A percentile compares a stretch with the other conserved stretches of the same genome.
Conservation (phyloP, 2,113 vertebrate genomes). For the Callorhinus ursinus region DNA sequence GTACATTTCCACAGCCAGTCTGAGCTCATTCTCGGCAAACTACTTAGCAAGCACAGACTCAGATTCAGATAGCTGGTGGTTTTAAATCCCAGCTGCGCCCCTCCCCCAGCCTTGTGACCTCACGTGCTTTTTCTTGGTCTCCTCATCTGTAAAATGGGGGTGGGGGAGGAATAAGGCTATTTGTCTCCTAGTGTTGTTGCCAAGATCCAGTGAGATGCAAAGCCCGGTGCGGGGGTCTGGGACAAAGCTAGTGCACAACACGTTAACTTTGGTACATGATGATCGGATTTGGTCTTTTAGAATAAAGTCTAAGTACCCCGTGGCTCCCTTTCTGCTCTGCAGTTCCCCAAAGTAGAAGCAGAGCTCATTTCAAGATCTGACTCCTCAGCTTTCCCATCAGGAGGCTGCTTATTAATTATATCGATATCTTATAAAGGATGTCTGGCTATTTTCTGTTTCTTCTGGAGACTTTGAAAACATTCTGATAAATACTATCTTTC, state of each 20-base stretch:
- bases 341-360: not conserved
- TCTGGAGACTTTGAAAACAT: not conserved
- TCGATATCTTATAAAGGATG: not conserved
- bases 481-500: not conserved
- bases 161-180: too few relatives aligned
- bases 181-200: not conserved
- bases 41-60: too few relatives aligned
- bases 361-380: not conserved
- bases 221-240: not conserved
- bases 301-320: fast-evolving
- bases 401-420: not conserved
- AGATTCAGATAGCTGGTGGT: too few relatives aligned
- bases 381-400: not conserved
- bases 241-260: fast-evolving
- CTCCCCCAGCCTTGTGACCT: not conserved
- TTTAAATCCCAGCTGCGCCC: not conserved
- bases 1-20: fast-evolving
- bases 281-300: not conserved
- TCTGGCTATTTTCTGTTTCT: not conserved
- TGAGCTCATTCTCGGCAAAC: not conserved
- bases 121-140: not conserved
- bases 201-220: not conserved
- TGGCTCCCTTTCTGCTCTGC: fast-evolving
- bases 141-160: not conserved
- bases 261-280: fast-evolving